Base-by-base conservation (phyloP, 2,888 invertebrate species). In the Cheilosia impressa region DNA sequence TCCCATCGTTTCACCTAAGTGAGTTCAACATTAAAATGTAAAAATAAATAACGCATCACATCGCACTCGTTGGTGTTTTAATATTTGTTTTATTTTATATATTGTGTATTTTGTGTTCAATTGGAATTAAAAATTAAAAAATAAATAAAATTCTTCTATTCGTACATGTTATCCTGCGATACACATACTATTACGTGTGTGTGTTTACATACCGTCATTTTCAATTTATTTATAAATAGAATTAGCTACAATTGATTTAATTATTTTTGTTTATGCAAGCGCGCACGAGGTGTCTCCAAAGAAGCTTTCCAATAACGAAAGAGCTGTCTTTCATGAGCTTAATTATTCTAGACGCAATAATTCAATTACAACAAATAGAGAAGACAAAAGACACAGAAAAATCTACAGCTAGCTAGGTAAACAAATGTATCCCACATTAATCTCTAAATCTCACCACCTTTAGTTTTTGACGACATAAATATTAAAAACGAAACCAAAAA, bases 231-330 rank as follows among this genome's bases (percentile, higher is more conserved):
- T 78, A 71, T 63, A 63, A 78, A 78, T 69, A 71, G 63, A 78
- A 78, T 78, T 78, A 69, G 78, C 62, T 78, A 71, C 63, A 78
- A 78, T 69, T 69, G 69, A 50, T 78, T 57, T 78, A 63, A 53
- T 63, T 43, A 17, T 22, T 60, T 62, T n/a, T 60, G 34, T 50
- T 43, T 58, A 38, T 76, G 57, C 24, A 68, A 58, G 43, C 63
- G 41, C 63, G 22, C 58, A 45, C 43, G 45, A 60, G 19, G 76
- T 76, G 58, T 27, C 6, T 43, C 43, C 22, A 52, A 52, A 31
- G 19, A 76, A 76, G 50, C 58, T 76, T 52, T 66, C 43, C 17
- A 34, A 41, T 31, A 43, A 38, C 41, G 22, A 45, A 57, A 63
- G 45, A 41, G 52, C 34, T 31, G 9, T 19, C 15, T 15, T 17